Base-by-base conservation (phyloP, 2,797 vertebrate genomes). In the Psittacula derbiana region DNA sequence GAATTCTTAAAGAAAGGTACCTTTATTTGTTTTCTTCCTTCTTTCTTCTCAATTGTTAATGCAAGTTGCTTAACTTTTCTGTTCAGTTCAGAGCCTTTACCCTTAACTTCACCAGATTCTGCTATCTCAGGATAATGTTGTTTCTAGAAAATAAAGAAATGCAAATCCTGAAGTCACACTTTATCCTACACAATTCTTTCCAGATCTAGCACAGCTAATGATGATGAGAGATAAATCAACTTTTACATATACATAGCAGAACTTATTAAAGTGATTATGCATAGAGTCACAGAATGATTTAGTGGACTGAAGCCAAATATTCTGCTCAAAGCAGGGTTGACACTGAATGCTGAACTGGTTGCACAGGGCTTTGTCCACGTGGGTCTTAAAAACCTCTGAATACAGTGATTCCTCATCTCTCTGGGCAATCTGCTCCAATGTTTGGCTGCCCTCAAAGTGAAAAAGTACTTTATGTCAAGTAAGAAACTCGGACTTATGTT, bases 1-100 rank as follows among this genome's bases (percentile, higher is more conserved):
- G 25, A 72, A 81, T 64, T 91, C 24, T 91, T 65, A 72, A 43
- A 74, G 18, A 76, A 76, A 73, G 4, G 8, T 95, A 97, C 97
- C 96, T 92, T 93, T 83, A 96, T 75, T 94, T 90, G 76, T 93
- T 95, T 95, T 86, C 97, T 97, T 94, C 97, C 95, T 91, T 97
- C 95, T 47, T 88, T 80, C 84, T 91, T 91, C 89, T 97, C 97
- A 91, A 97, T 90, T 78, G 72, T 83, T 89, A 81, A 79, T 89
- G 95, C 96, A 84, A 96, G 43, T 92, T 94, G 75, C 40, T 62
- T 96, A 64, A 97, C 41, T 83, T 44, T 96, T 65, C 60, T 93
- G 47, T 87, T 95, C 61, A 95, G 78, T 72, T 94, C 76, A 1
- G 96, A 87, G 50, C 94, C 94, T 92, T 75, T 95, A 75, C 92